phyloP scores from a whole-genome alignment of 2,888 invertebrate genomes.

The Erebia epiphron region DNA sequence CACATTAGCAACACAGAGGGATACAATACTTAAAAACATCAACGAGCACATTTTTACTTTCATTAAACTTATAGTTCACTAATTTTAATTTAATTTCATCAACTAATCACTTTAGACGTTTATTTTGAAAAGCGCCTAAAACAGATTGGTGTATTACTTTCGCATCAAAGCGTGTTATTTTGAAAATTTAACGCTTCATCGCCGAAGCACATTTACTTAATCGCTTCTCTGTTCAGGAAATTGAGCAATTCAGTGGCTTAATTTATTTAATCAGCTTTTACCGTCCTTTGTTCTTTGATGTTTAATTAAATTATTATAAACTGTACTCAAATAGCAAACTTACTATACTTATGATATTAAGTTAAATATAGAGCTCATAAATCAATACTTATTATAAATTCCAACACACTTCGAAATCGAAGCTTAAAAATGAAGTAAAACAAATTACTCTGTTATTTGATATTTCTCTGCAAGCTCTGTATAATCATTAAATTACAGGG shows the following conservation, averaged over 20 bases:
- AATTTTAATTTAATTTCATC: constrained; percentile 11
- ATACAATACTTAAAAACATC: constrained; percentile 61
- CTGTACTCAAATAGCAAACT: background rate
- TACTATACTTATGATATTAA: background rate
- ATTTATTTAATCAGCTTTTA: constrained; percentile 22
- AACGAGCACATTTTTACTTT: constrained; percentile 54
- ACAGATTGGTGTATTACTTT: constrained; percentile 38
- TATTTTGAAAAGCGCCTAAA: constrained; percentile 24
- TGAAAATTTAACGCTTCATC: constrained; percentile 25
- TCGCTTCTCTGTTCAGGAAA: constrained; percentile 28
- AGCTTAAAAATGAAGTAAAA: constrained; percentile 8
- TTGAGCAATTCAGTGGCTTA: constrained; percentile 24
- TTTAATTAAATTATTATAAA: constrained; percentile 22
- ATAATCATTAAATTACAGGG: background rate
- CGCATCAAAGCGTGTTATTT: constrained; percentile 29
- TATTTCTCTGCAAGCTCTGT: background rate
- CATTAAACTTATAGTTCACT: constrained; percentile 20
- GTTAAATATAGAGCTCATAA: background rate
- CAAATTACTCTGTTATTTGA: background rate
- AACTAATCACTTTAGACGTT: constrained; percentile 25
- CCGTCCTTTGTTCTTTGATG: constrained; percentile 1
- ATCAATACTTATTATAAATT: constrained; percentile 34
- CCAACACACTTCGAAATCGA: constrained; percentile 17
- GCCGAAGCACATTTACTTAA: constrained; percentile 30
- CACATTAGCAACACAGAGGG: constrained; percentile 60